A percentile compares a stretch with the other conserved stretches of the same genome.
Conservation (phyloP, 2,113 vertebrate species). For the Plestiodon gilberti region DNA sequence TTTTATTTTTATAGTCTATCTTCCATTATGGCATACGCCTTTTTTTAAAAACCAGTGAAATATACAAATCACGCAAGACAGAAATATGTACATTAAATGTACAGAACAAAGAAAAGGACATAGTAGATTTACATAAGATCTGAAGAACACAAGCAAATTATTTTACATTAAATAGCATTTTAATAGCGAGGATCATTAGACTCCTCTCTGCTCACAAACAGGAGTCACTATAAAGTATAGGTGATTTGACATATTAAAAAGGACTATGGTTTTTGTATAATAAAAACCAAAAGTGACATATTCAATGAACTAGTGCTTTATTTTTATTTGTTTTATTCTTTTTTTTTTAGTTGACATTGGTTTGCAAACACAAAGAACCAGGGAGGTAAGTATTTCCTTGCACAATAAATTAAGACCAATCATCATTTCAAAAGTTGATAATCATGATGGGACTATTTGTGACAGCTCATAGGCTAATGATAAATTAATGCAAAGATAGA, state of each 20-base stretch:
- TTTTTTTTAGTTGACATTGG: conserved; percentile 67
- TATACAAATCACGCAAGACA: conserved; percentile 85
- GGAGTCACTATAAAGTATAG: conserved; percentile 74
- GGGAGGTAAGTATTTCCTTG: conserved; percentile 72
- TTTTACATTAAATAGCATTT: conserved; percentile 88
- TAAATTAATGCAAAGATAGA: conserved; percentile 53
- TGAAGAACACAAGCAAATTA: conserved; percentile 81
- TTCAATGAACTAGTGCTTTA: conserved; percentile 81
- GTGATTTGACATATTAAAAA: conserved; percentile 74
- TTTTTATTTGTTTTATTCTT: conserved; percentile 49
- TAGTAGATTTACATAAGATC: conserved; percentile 84
- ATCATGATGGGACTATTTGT: conserved; percentile 51
- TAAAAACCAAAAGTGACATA: conserved; percentile 84
- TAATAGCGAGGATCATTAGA: conserved; percentile 78
- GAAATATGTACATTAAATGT: conserved; percentile 88
- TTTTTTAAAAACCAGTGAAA: conserved; percentile 80
- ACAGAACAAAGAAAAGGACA: conserved; percentile 79
- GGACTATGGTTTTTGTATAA: conserved; percentile 75
- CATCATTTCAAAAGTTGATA: conserved; percentile 56
- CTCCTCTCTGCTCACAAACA: conserved; percentile 75
- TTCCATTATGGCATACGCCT: conserved; percentile 81
- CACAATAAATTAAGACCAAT: conserved; percentile 83
- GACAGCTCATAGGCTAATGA: conserved; percentile 59
- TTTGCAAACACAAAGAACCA: conserved; percentile 73
- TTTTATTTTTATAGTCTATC: conserved; percentile 87